Evolutionary conservation across 2,888 invertebrate species (phyloP), one percentile per base, ranked within the genome.

Genomic region (Lymantria monacha): DNA sequence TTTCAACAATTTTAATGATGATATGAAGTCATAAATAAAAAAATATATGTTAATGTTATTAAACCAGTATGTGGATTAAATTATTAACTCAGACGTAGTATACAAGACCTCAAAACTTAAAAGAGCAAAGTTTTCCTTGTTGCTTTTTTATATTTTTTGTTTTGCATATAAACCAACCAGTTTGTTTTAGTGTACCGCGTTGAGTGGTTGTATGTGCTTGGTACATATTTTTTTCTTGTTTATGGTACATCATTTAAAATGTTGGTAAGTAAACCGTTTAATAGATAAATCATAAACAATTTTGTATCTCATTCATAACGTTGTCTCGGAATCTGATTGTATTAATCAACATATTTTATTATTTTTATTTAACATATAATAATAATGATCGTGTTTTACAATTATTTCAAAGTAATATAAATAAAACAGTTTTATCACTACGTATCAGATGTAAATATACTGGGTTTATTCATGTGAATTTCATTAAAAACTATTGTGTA

Each of bases 121-220:
- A 41, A 41, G 30, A 43, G 7, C 46, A 43, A 61, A 54, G 61
- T 75, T 76, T 74, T 77, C 74, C 76, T 74, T 46, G 48, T 61
- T 48, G 53, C 66, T 57, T 46, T 54, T 61, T 57, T 65, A 33
- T 69, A 71, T 74, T 74, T 66, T 47, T n/a, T n/a, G n/a, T n/a
- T 59, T 56, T 62, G 57, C 57, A 51, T 57, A 61, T 55, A 57
- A 55, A 69, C 33, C 33, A 33, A 64, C 71, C 82, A 82, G 83
- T 82, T 61, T 44, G 55, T 50, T 59, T 47, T 61, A 44, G 63
- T 69, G 60, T 71, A 71, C 73, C 63, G 59, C 46, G 48, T 44
- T 15, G 50, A 54, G 45, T 57, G 51, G 57, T 49, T 37, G 71
- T 65, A 57, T 55, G 44, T 46, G 31, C 7, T 46, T 44, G 31